A percentile compares a stretch with the other conserved stretches of the same genome.
Conservation (phyloP, 2,888 invertebrate species). For the Quadroppia sp. region DNA sequence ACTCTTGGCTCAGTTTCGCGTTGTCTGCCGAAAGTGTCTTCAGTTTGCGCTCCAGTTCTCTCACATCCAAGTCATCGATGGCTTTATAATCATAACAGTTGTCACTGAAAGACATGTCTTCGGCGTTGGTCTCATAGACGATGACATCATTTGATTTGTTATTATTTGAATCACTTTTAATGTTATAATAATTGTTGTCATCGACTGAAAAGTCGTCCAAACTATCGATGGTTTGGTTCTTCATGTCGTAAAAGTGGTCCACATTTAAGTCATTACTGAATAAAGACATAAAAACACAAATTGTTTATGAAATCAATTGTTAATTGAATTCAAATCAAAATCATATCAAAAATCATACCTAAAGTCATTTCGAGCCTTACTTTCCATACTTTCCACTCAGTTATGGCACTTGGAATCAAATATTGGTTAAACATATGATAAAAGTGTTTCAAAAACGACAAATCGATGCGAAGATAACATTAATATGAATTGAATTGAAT, state of each 20-base stretch:
- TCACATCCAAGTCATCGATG: background rate
- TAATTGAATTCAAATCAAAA: background rate
- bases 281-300: no score
- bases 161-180: background rate
- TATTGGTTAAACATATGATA: background rate
- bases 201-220: background rate
- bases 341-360: background rate
- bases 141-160: background rate
- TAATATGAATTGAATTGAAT: background rate
- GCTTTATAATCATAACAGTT: background rate
- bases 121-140: background rate
- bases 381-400: background rate
- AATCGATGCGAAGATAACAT: background rate
- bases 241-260: background rate
- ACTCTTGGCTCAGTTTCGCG: background rate
- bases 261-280: background rate
- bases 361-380: background rate
- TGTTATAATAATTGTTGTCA: background rate
- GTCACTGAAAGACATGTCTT: background rate
- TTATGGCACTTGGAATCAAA: background rate
- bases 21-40: background rate
- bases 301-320: no score
- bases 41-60: background rate
- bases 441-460: background rate
- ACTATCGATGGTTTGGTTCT: background rate